Conservation (phyloP, 2,113 vertebrate genomes). For the Martes martes region DNA sequence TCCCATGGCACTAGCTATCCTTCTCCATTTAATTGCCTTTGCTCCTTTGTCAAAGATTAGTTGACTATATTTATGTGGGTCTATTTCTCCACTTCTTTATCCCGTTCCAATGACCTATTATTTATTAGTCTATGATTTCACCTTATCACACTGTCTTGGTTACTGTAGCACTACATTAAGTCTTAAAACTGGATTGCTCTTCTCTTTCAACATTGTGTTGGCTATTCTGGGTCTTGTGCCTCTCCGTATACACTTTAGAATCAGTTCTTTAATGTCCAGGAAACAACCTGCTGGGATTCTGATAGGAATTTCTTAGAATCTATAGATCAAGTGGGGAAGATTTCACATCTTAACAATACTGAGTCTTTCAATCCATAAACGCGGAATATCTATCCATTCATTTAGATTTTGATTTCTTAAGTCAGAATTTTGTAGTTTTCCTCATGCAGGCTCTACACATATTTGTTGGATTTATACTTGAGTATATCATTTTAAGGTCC, state of each 20-base stretch:
- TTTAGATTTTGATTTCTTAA: neutral
- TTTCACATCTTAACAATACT: neutral
- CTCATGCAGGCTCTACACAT: neutral
- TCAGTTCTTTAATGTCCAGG: neutral
- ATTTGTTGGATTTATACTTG: neutral
- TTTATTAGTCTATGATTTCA: neutral
- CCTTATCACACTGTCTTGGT: neutral
- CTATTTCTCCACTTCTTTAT: neutral
- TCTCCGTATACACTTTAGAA: neutral
- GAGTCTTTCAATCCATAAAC: neutral
- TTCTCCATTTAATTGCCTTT: neutral
- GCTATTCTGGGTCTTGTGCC: neutral
- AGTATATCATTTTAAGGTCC: neutral
- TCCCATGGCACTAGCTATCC: too few species aligned
- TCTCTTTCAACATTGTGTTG: neutral
- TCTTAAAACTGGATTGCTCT: neutral
- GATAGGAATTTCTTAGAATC: neutral
- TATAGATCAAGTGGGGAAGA: neutral
- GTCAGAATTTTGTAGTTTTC: neutral
- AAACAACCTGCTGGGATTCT: neutral
- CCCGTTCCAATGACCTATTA: neutral
- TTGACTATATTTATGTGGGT: neutral
- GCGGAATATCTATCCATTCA: neutral
- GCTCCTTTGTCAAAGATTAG: neutral
- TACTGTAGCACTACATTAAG: neutral